Base-by-base conservation (phyloP, 2,797 vertebrate genomes). In the Cichlasoma orientale region DNA sequence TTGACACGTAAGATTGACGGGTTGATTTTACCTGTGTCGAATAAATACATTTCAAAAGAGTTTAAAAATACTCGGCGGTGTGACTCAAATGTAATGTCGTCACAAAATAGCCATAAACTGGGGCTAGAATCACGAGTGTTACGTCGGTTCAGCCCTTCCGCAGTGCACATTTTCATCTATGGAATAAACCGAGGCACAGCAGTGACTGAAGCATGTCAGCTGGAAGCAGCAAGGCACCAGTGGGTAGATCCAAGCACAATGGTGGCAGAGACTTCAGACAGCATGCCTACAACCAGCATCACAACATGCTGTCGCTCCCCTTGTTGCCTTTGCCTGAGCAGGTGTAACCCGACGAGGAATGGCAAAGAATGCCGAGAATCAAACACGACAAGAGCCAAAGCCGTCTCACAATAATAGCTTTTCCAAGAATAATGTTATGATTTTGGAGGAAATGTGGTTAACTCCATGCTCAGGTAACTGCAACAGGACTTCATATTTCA, bases 241-340 rank as follows among this genome's bases (percentile, higher is more conserved):
- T 72, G 61, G 92, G 93, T 91, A 93, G 92, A 92, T 90, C 86
- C 78, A 83, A 94, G 92, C 92, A 96, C 97, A 97, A 97, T 98
- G 97, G 97, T 92, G 96, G 97, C 97, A 98, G 97, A 97, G 94
- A 96, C 88, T 94, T 92, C 90, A 92, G 95, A 95, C 86, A 89
- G 95, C 97, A 97, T 97, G 96, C 92, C 94, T 95, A 92, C 96
- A 94, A 89, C 84, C 94, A 90, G 90, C 95, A 94, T 96, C 95
- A 93, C 95, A 72, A 91, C 94, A 92, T 94, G 92, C 94, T 97
- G 95, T 89, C 92, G 31, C 88, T 92, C 83, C 92, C 95, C 95
- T 90, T 56, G 88, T 96, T 96, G 96, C 95, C 90, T 86, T 92
- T 96, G 92, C 93, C 92, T 92, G 92, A 91, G 92, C 89, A 88